phyloP scores from a whole-genome alignment of 2,113 vertebrate species.

The Tor tambroides region DNA sequence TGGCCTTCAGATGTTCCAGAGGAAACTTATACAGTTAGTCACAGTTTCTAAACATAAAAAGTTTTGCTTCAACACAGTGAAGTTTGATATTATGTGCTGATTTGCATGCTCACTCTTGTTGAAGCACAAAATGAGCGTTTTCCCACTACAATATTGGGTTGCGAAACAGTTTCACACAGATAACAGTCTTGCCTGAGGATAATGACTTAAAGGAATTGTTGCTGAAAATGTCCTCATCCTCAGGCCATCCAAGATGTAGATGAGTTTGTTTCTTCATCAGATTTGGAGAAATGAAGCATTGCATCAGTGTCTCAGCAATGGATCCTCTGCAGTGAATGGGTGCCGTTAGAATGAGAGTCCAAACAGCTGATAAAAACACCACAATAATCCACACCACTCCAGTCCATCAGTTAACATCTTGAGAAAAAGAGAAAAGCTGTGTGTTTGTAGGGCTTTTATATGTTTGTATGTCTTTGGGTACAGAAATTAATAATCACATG shows the following conservation, averaged over 20 bases:
- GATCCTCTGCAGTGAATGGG: not conserved
- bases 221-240: not conserved
- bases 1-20: no score
- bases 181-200: not conserved
- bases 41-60: no score
- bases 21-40: no score
- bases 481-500: no score
- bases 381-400: not conserved
- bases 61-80: no score
- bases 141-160: not conserved
- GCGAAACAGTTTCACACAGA: not conserved
- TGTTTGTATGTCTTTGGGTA: no score
- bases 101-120: no score
- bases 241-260: not conserved
- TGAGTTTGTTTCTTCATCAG: not conserved
- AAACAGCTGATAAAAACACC: not conserved
- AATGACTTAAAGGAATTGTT: not conserved
- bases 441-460: no score
- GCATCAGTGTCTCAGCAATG: not conserved
- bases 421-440: no score
- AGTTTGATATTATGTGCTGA: no score
- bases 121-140: no score
- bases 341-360: not conserved
- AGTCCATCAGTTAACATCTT: no score
- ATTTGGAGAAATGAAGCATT: not conserved